Evolutionary conservation across 2,888 invertebrate genomes (phyloP).

Genomic region (Sphaerophoria rueppellii): DNA sequence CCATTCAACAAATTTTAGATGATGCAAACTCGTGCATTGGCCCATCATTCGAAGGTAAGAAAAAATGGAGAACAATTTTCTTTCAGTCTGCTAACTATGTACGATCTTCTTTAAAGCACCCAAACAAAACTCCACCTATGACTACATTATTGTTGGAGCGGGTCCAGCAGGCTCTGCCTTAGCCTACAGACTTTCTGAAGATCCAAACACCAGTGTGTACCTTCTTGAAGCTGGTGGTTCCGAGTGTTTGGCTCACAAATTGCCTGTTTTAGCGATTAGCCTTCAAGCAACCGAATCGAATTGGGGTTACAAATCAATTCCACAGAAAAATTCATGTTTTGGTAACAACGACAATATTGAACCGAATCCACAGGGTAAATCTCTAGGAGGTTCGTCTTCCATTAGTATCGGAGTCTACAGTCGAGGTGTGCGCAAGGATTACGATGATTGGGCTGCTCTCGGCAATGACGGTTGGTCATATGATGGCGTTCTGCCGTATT

Average conservation of each 20-base stretch:
- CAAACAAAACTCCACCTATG: conserved; percentile 85
- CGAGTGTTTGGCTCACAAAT: conserved; percentile 80
- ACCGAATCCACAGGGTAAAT: conserved; percentile 84
- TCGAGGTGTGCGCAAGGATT: conserved; percentile 88
- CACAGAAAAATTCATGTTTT: conserved; percentile 85
- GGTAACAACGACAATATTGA: conserved; percentile 81
- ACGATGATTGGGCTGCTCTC: conserved; percentile 86
- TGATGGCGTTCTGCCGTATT: conserved; percentile 85
- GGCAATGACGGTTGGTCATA: conserved; percentile 90
- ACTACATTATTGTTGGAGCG: conserved; percentile 92
- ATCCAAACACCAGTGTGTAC: conserved; percentile 82
- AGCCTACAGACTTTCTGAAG: conserved; percentile 82
- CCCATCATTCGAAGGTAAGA: neutral
- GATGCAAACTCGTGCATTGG: no score
- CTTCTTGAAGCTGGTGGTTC: conserved; percentile 83
- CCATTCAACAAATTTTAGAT: no score
- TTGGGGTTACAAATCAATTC: conserved; percentile 88
- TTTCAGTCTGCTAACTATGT: no score
- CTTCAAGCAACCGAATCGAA: conserved; percentile 83
- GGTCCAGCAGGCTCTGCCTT: conserved; percentile 89
- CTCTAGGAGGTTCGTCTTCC: conserved; percentile 85
- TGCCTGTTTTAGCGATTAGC: conserved; percentile 78
- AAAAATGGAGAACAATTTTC: neutral
- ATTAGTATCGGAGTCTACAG: conserved; percentile 89
- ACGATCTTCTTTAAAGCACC: conserved; percentile 84